Evolutionary conservation across 2,888 invertebrate genomes (phyloP).

Genomic region (Peribatodes rhomboidaria): DNA sequence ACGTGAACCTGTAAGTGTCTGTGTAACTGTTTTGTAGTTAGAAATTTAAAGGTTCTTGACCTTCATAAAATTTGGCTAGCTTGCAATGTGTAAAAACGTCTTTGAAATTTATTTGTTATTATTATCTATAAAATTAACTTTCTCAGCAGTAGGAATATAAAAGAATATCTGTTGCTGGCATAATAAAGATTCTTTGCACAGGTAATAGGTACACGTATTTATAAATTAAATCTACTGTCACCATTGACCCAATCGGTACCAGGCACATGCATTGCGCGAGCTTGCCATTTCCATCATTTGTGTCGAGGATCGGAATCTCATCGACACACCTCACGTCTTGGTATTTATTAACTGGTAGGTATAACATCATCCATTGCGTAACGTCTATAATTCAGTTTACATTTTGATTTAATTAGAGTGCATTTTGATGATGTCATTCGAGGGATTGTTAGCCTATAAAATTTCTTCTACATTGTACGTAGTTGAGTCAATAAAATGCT

Average conservation of each 20-base stretch:
- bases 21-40: not conserved
- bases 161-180: not conserved
- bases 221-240: conserved; percentile 61
- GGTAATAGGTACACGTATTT: not conserved
- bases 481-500: no score
- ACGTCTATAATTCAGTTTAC: conserved; percentile 2
- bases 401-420: not conserved
- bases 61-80: no score
- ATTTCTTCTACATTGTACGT: not conserved
- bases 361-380: conserved; percentile 33
- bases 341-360: conserved; percentile 24
- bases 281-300: conserved; percentile 43
- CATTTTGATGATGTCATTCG: not conserved
- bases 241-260: conserved; percentile 50
- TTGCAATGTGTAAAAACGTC: no score
- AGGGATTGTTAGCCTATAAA: not conserved
- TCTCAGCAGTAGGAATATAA: not conserved
- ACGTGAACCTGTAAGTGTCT: not conserved
- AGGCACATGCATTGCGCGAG: conserved; percentile 41
- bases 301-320: conserved; percentile 50
- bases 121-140: not conserved
- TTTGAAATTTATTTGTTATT: not conserved
- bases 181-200: not conserved
- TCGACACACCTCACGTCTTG: conserved; percentile 57
- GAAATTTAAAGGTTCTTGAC: not conserved